A percentile compares a stretch with the other conserved stretches of the same genome.
phyloP scores from a whole-genome alignment of 1,140 invertebrate genomes.

The Pemphigus obesinymphae region DNA sequence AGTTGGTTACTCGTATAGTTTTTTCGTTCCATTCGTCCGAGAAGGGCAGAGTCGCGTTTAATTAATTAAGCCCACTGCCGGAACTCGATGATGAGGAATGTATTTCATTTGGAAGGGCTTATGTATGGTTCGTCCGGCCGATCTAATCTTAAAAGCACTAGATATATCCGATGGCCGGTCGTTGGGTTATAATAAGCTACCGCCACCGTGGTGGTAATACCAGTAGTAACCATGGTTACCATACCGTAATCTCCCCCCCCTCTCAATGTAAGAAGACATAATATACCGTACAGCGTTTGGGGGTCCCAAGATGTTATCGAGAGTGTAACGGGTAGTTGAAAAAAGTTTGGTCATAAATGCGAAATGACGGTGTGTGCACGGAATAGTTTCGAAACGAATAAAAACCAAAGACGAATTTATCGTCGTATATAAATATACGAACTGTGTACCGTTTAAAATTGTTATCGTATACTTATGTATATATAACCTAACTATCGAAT shows the following conservation, averaged over 20 bases:
- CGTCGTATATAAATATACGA: no score
- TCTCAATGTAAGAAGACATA: background rate
- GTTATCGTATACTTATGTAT: no score
- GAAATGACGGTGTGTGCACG: background rate
- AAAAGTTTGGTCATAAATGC: constrained; percentile 27
- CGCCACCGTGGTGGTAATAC: background rate
- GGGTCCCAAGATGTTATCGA: background rate
- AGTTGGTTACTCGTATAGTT: no score
- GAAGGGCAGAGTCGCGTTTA: background rate
- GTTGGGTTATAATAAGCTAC: background rate
- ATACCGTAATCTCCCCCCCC: no score
- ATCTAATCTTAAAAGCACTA: background rate
- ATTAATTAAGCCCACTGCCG: background rate
- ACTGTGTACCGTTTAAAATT: no score
- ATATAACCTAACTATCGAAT: no score
- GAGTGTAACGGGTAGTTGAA: background rate
- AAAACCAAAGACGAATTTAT: constrained; percentile 1
- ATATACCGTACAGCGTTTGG: background rate
- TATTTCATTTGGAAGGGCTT: background rate
- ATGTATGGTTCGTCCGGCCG: background rate
- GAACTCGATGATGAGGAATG: background rate
- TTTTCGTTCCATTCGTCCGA: background rate
- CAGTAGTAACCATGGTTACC: constrained; percentile 4
- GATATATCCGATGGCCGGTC: background rate
- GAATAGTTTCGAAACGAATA: background rate